These are phyloP conservation scores for Heteromurus nitidus DNA, from an alignment of 2,888 invertebrate genomes.

Conservation along the genomic window DNA sequence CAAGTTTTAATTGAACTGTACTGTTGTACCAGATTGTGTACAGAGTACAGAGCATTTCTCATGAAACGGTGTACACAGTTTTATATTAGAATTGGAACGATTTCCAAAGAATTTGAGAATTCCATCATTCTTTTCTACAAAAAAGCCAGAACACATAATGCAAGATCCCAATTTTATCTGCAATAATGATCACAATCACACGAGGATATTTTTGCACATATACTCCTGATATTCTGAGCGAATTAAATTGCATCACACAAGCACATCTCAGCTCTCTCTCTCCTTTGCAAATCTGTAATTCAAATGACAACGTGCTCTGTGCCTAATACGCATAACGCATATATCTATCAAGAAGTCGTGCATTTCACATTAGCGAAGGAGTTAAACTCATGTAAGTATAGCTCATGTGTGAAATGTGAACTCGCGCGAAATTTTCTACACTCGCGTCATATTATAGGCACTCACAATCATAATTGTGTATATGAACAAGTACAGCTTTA, in stretches of 20 bases:
- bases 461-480: no score
- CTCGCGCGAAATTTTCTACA: neutral
- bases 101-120: no score
- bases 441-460: no score
- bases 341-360: neutral
- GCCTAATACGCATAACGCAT: no score
- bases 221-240: neutral
- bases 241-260: neutral
- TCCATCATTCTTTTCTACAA: no score
- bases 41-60: neutral
- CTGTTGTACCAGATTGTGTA: no score
- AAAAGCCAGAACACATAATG: neutral
- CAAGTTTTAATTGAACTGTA: no score
- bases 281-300: neutral
- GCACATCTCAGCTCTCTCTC: no score
- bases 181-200: neutral
- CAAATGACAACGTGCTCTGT: slow-evolving; percentile 8
- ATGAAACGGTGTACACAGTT: no score
- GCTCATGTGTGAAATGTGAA: no score
- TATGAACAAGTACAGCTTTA: no score
- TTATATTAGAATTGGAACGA: no score
- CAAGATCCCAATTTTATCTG: neutral
- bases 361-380: neutral
- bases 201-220: neutral
- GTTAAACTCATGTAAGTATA: neutral